Evolutionary conservation across 2,113 vertebrate genomes (phyloP).

Genomic region (Tiliqua scincoides): DNA sequence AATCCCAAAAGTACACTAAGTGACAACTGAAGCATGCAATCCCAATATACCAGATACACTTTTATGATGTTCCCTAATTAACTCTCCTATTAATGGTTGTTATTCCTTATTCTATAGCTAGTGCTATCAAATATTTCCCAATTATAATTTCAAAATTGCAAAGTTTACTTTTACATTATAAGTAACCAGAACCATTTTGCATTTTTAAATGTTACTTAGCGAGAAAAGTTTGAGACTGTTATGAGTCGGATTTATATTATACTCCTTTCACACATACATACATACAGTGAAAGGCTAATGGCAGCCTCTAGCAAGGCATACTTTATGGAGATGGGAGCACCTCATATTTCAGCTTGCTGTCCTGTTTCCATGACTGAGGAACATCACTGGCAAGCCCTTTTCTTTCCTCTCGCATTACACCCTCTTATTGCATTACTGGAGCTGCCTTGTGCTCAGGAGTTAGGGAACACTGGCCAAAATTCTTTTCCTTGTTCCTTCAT

Average conservation of each 20-base stretch:
- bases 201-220: constrained; percentile 28
- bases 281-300: background rate
- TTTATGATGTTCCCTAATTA: constrained; percentile 76
- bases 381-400: background rate
- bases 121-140: constrained; percentile 53
- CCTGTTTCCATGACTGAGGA: background rate
- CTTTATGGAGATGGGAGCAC: too few relatives aligned
- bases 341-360: background rate
- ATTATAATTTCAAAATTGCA: constrained; percentile 66
- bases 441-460: too few relatives aligned
- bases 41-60: constrained; percentile 73
- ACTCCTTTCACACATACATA: background rate
- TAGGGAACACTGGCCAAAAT: too few relatives aligned
- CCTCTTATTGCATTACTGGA: too few relatives aligned
- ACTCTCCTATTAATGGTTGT: constrained; percentile 76
- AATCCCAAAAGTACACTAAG: constrained; percentile 72
- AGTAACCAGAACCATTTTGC: constrained; percentile 43
- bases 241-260: background rate
- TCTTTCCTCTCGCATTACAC: too few relatives aligned
- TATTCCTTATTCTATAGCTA: constrained; percentile 69
- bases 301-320: background rate
- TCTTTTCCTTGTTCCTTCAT: too few relatives aligned
- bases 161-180: constrained; percentile 53
- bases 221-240: background rate
- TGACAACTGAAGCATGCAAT: constrained; percentile 74